Conservation (phyloP, 2,113 vertebrate genomes). For the Callorhinus ursinus region DNA sequence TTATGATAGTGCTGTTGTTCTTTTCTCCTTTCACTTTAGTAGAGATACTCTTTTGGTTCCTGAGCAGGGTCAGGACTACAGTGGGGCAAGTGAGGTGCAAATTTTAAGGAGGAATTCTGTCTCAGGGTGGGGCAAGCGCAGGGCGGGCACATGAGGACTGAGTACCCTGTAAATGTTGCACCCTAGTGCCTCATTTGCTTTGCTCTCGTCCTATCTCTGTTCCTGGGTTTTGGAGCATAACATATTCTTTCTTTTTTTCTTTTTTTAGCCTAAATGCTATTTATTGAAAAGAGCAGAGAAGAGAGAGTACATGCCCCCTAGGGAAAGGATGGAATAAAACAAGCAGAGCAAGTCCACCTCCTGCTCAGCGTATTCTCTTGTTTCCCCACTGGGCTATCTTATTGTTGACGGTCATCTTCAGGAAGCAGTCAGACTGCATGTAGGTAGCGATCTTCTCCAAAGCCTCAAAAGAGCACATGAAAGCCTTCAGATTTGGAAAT, state of each 20-base stretch:
- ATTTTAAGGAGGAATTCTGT: not conserved
- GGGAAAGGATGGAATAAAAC: not conserved
- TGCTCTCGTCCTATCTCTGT: not conserved
- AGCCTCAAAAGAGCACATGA: constrained; percentile 92
- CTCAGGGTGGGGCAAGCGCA: not conserved
- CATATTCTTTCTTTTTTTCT: no score
- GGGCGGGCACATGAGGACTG: not conserved
- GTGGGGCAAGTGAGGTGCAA: not conserved
- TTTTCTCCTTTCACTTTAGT: constrained; percentile 1
- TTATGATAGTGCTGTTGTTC: not conserved
- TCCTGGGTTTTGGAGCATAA: not conserved
- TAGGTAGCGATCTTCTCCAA: constrained; percentile 93
- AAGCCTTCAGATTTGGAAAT: constrained; percentile 91
- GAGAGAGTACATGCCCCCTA: not conserved
- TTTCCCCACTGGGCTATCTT: constrained; percentile 87
- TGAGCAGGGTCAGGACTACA: not conserved
- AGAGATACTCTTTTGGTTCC: not conserved
- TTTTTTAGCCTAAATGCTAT: not conserved
- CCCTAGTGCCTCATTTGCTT: not conserved
- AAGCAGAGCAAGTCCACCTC: no score
- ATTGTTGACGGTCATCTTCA: constrained; percentile 87
- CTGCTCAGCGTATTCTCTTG: constrained; percentile 71
- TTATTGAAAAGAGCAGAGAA: constrained; percentile 71
- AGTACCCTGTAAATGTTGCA: not conserved
- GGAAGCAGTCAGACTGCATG: constrained; percentile 89